Conservation (phyloP, 2,113 vertebrate species). For the Cheirogaleus medius region DNA sequence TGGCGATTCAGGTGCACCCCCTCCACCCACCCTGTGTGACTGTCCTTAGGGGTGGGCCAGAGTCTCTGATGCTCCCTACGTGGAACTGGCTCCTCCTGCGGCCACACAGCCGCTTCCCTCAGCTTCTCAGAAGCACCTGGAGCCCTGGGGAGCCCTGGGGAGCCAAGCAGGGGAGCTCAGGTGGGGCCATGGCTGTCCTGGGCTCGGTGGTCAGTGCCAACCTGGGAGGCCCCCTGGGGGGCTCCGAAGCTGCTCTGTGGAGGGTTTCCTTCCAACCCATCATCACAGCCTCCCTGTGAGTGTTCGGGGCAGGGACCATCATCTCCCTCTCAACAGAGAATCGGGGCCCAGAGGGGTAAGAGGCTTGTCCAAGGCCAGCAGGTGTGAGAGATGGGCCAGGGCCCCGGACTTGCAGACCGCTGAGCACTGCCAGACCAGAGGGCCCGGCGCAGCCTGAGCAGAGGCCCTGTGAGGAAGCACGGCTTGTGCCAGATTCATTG, state of each 20-base stretch:
- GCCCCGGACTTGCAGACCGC: background rate
- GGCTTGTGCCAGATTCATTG: background rate
- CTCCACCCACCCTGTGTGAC: too few relatives aligned
- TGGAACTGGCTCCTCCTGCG: background rate
- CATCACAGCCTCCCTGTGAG: background rate
- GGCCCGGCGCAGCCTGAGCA: background rate
- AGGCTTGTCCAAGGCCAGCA: background rate
- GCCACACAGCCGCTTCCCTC: background rate
- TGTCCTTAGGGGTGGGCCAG: background rate
- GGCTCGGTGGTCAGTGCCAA: background rate
- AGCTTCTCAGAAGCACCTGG: background rate
- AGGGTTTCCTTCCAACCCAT: background rate
- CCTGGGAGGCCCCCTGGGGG: background rate
- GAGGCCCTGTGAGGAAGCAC: background rate
- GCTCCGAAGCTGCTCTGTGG: background rate
- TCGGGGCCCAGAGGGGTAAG: background rate
- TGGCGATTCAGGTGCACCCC: accelerated
- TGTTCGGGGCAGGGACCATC: background rate
- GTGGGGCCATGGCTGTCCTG: background rate
- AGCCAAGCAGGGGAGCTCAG: background rate
- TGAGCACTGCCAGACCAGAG: background rate
- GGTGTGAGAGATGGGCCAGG: background rate
- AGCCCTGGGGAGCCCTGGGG: background rate
- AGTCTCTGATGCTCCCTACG: background rate
- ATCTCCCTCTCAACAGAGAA: background rate